Base-by-base conservation (phyloP, 23 tunicate genomes). In the Styela clava region DNA sequence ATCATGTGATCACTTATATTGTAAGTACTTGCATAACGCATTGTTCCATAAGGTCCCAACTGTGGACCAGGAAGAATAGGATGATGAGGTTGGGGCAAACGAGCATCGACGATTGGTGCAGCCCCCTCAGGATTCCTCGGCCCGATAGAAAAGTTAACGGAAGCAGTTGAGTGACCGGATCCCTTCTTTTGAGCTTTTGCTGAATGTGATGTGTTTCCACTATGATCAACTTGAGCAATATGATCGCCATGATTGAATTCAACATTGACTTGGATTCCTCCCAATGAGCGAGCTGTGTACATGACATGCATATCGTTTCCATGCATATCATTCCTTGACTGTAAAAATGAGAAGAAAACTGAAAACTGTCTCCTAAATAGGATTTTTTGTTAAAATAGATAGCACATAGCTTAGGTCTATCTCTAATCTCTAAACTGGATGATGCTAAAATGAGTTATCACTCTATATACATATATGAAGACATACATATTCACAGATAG, bases 261-360 rank as follows among this genome's bases (percentile, higher is more conserved):
- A 26, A 88, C 87, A 74, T 88, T 88, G 64, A 88, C 64, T 63
- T 78, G 79, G 76, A 79, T 34, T 61, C 76, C 63, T 23, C 85
- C 82, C 79, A 69, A 76, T 16, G 91, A 79, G 44, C 79, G 71
- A 24, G 79, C 61, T 2, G 92, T 76, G 71, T 68, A 77, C 83
- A 82, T 61, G 33, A 87, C 79, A 7, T 81, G 70, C 33, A n/a
- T n/a, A 7, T 5, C 12, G 7, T 12, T 12, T 7, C 56, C 12
- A 12, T 44, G 56, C 12, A 44, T 5, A 12, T 44, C 12, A 12
- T 44, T 44, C 12, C 56, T 44, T 44, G 56, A 44, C 56, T 44
- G 56, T 7, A 44, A 44, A 44, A 5, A 44, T 44, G n/a, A n/a
- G n/a, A n/a, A n/a, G n/a, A n/a, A n/a, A n/a, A n/a, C n/a, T n/a